Evolutionary conservation across 1,140 invertebrate species (phyloP).

Genomic region (Heliconius nattereri): DNA sequence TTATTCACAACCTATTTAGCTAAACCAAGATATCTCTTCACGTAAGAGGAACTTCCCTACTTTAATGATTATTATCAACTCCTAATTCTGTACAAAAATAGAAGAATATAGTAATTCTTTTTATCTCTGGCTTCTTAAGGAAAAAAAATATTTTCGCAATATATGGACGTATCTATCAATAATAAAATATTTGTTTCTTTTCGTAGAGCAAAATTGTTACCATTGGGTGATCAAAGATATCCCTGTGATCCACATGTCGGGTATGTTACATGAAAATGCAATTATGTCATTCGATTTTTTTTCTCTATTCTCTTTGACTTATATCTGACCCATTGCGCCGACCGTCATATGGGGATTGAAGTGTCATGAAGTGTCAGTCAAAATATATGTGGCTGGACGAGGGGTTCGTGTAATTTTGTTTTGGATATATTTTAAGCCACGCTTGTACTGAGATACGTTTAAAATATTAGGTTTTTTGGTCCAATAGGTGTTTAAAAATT

Average conservation of each 20-base stretch:
- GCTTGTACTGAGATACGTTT: not conserved
- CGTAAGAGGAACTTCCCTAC: too few relatives aligned
- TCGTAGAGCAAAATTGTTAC: not conserved
- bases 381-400: not conserved
- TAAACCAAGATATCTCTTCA: too few relatives aligned
- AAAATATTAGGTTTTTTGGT: not conserved
- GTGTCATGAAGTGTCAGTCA: conserved; percentile 8
- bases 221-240: not conserved
- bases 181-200: conserved; percentile 4
- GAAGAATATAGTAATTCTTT: too few relatives aligned
- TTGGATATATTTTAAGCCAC: not conserved
- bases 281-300: not conserved
- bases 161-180: not conserved
- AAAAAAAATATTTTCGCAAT: not conserved
- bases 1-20: too few relatives aligned
- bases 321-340: not conserved
- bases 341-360: conserved; percentile 13
- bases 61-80: too few relatives aligned
- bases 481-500: too few relatives aligned
- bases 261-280: conserved; percentile 2
- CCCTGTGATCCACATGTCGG: not conserved
- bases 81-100: too few relatives aligned
- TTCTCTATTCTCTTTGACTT: conserved; percentile 10
- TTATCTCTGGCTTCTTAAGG: not conserved
- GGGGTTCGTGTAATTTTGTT: not conserved